Evolutionary conservation across 2,888 invertebrate species (phyloP).

Genomic region (Oegoconia quadripuncta): DNA sequence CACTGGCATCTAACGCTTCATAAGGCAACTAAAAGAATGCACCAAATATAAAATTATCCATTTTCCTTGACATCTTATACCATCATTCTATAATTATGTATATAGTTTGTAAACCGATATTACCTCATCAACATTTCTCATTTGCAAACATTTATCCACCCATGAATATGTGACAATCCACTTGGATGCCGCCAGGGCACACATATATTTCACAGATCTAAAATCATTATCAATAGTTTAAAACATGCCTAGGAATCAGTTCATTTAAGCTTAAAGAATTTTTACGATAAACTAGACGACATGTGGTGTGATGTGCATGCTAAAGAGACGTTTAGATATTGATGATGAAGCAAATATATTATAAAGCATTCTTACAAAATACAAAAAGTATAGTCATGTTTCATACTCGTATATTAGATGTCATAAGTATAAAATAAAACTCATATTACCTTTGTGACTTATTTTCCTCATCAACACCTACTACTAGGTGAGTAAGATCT

Average conservation of each 20-base stretch:
- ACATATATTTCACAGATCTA: constrained; percentile 78
- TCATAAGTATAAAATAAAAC: neutral
- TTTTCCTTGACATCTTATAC: too few species aligned
- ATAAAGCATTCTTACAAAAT: too few species aligned
- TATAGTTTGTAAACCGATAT: constrained; percentile 7
- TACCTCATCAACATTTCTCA: constrained; percentile 69
- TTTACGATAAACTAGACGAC: too few species aligned
- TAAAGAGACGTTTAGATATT: too few species aligned
- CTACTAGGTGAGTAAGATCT: constrained; percentile 65
- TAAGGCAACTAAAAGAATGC: constrained; percentile 61
- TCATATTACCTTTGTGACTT: constrained; percentile 55
- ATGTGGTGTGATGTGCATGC: too few species aligned
- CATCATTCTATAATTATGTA: too few species aligned
- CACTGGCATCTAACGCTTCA: constrained; percentile 75
- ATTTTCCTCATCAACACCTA: constrained; percentile 62
- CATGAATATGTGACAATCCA: constrained; percentile 80
- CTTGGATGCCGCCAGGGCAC: constrained; percentile 76
- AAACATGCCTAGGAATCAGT: neutral
- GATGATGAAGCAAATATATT: too few species aligned
- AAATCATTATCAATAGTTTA: constrained; percentile 10
- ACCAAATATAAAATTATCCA: too few species aligned
- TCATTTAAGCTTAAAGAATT: neutral
- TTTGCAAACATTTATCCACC: constrained; percentile 66
- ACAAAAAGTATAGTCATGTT: too few species aligned
- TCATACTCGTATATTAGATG: neutral